Percentiles rank a stretch among this genome's conserved stretches.
These are phyloP conservation scores for Acestrorhynchus altus DNA, from an alignment of 2,797 vertebrate genomes.

Conservation along the genomic window DNA sequence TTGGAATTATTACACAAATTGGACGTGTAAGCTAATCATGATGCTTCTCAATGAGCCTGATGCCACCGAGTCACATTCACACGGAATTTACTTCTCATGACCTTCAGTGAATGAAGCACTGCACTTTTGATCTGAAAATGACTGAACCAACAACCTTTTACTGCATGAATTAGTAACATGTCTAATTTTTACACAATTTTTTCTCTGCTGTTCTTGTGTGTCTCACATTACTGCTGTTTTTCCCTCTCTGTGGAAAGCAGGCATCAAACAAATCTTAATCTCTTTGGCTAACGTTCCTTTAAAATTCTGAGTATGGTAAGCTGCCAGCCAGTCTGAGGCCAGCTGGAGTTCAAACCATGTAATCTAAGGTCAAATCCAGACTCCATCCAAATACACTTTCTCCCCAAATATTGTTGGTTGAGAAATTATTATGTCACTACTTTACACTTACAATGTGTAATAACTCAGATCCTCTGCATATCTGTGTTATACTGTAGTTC, in stretches of 20 bases:
- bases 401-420: constrained; percentile 34
- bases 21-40: no score
- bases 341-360: constrained; percentile 39
- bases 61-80: background rate
- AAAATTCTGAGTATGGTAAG: constrained; percentile 43
- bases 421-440: no score
- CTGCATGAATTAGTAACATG: constrained; percentile 3
- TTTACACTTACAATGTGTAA: no score
- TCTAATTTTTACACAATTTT: background rate
- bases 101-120: background rate
- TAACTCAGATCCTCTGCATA: no score
- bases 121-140: background rate
- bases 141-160: background rate
- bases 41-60: no score
- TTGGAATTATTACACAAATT: no score
- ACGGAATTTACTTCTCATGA: background rate
- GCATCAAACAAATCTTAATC: constrained; percentile 49
- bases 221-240: background rate
- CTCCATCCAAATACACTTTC: constrained; percentile 39
- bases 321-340: constrained; percentile 13
- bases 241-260: background rate
- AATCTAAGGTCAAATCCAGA: constrained; percentile 55
- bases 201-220: background rate
- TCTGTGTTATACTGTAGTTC: no score
- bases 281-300: constrained; percentile 33